phyloP scores from a whole-genome alignment of 2,888 invertebrate genomes.

The Pegoplata infirma region DNA sequence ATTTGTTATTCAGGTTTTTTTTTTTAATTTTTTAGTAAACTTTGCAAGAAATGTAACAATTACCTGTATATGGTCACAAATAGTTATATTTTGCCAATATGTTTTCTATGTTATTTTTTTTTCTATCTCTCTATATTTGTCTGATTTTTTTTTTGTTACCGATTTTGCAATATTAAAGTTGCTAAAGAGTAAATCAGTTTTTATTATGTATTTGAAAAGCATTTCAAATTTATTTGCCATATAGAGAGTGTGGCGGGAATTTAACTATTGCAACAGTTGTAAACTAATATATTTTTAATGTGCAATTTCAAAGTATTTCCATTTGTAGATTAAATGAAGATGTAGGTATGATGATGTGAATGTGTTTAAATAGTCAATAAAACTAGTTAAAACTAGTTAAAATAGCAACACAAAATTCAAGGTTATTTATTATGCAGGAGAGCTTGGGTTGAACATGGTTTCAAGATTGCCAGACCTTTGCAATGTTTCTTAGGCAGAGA shows the following conservation, averaged over 20 bases:
- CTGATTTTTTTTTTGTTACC: background rate
- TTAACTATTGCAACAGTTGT: background rate
- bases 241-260: background rate
- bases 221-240: background rate
- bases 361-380: no score
- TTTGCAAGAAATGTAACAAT: slow-evolving; percentile 39
- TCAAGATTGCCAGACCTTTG: no score
- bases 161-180: slow-evolving; percentile 5
- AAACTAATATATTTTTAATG: background rate
- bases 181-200: background rate
- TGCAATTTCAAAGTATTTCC: background rate
- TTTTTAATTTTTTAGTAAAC: slow-evolving; percentile 5
- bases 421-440: no score
- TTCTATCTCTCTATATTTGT: background rate
- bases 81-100: slow-evolving; percentile 1
- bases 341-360: no score
- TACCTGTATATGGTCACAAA: background rate
- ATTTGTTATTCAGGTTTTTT: slow-evolving; percentile 12
- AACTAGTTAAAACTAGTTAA: no score
- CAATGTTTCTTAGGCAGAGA: no score
- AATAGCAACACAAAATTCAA: no score
- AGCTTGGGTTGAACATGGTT: no score
- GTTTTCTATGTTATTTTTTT: background rate
- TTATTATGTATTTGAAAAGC: background rate
- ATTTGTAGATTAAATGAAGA: background rate